Percentiles rank a stretch among this genome's conserved stretches.
Evolutionary conservation across 2,113 vertebrate species (phyloP).

Genomic region (Cyprinodon tularosa): DNA sequence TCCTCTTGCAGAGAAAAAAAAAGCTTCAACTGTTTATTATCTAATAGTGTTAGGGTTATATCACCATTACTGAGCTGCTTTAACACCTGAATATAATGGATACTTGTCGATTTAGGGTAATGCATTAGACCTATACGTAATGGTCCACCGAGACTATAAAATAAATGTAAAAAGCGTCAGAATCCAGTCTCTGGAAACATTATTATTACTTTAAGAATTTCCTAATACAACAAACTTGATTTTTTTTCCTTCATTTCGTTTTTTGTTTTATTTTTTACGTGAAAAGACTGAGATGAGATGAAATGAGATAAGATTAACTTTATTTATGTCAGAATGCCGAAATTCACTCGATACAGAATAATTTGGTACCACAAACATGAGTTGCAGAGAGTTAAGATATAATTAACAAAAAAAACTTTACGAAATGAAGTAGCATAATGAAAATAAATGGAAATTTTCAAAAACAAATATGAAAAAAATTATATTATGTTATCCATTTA

Average conservation of each 20-base stretch:
- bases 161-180: background rate
- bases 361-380: no score
- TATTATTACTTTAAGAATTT: slow-evolving; percentile 2
- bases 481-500: no score
- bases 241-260: background rate
- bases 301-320: no score
- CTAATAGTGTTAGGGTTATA: background rate
- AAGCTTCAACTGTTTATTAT: background rate
- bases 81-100: background rate
- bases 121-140: no score
- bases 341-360: no score
- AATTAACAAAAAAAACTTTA: no score
- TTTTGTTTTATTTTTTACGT: slow-evolving; percentile 1
- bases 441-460: no score
- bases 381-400: no score
- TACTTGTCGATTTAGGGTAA: no score
- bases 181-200: background rate
- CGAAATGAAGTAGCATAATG: no score
- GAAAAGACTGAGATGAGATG: background rate
- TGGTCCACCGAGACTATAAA: background rate
- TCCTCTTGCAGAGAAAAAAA: slow-evolving; percentile 6
- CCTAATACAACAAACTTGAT: slow-evolving; percentile 10
- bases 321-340: no score
- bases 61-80: background rate
- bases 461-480: no score